phyloP scores from a whole-genome alignment of 2,888 invertebrate genomes.

The Coronaproctus castanopsis region DNA sequence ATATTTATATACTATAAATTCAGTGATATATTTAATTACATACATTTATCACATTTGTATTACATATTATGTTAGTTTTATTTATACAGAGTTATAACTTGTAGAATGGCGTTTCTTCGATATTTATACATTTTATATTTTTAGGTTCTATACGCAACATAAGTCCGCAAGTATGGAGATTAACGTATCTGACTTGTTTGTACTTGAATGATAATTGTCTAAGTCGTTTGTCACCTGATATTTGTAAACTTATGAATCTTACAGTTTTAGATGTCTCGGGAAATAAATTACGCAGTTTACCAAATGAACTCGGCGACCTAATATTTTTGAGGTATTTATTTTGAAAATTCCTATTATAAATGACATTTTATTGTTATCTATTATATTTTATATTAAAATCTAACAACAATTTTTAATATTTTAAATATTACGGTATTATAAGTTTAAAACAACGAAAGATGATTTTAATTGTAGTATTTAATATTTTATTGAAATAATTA shows the following conservation, averaged over 20 bases:
- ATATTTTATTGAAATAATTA: no score
- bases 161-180: constrained; percentile 75
- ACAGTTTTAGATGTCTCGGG: constrained; percentile 78
- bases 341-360: not conserved
- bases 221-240: constrained; percentile 75
- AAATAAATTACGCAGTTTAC: constrained; percentile 84
- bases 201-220: constrained; percentile 92
- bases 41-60: no score
- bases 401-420: no score
- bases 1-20: no score
- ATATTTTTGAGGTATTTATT: constrained; percentile 59
- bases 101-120: no score
- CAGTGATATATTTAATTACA: no score
- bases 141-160: constrained; percentile 85
- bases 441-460: no score
- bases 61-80: no score
- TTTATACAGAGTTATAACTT: no score
- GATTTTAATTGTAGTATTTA: no score
- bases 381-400: no score
- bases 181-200: constrained; percentile 78
- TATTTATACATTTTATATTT: constrained; percentile 18
- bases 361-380: not conserved
- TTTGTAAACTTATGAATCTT: constrained; percentile 62
- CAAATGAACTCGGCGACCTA: constrained; percentile 90
- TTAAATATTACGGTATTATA: no score